A percentile compares a stretch with the other conserved stretches of the same genome.
Conservation (phyloP, 2,888 invertebrate genomes). For the Cantharis nigra region DNA sequence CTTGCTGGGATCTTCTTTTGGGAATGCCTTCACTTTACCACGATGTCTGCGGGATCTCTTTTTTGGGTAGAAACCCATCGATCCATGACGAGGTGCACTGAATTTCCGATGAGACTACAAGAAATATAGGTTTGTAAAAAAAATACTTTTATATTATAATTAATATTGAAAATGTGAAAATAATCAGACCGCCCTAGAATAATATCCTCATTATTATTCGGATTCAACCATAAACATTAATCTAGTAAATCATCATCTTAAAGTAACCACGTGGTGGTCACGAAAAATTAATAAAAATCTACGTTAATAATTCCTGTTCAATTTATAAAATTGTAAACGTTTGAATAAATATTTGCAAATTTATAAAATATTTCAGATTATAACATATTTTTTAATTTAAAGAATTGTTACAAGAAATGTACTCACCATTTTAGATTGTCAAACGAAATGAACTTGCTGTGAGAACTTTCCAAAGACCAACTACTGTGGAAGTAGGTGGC, state of each 20-base stretch:
- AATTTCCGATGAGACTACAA: slow-evolving; percentile 98
- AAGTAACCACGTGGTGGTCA: background rate
- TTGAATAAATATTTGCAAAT: background rate
- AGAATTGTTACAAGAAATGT: background rate
- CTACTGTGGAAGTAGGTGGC: background rate
- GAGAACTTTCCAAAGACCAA: background rate
- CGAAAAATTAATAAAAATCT: background rate
- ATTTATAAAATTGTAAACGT: background rate
- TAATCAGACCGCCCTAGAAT: slow-evolving; percentile 78
- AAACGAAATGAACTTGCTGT: background rate
- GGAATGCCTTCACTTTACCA: slow-evolving; percentile 99
- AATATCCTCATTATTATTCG: slow-evolving; percentile 67
- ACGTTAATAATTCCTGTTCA: background rate
- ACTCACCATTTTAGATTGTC: background rate
- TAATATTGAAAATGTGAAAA: background rate
- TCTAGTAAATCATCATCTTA: slow-evolving; percentile 66
- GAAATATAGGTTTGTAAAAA: background rate
- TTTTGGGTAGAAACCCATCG: slow-evolving; percentile 99
- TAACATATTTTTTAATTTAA: background rate
- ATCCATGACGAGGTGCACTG: slow-evolving; percentile 99
- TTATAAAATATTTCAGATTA: background rate
- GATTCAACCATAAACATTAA: slow-evolving; percentile 71
- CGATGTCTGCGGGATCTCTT: slow-evolving; percentile 95
- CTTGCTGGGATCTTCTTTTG: slow-evolving; percentile 94
- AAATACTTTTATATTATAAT: background rate